A percentile compares a stretch with the other conserved stretches of the same genome.
Evolutionary conservation across 2,888 invertebrate species (phyloP).

Genomic region (Hybos culiciformis): DNA sequence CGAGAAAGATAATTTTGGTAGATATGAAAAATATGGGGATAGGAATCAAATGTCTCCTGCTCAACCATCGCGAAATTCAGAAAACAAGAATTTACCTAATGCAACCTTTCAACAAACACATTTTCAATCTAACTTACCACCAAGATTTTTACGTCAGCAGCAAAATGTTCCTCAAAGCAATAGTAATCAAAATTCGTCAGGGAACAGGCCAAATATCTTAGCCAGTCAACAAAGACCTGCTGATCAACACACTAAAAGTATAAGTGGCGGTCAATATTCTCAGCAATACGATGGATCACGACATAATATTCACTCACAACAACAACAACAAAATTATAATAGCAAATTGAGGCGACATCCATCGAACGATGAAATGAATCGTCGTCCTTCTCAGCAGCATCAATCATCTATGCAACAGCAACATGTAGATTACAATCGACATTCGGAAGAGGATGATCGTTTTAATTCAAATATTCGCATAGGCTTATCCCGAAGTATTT

Average conservation of each 20-base stretch:
- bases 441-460: slow-evolving; percentile 21
- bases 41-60: slow-evolving; percentile 10
- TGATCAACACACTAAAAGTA: neutral
- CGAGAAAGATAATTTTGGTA: slow-evolving; percentile 16
- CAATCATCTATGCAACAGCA: neutral
- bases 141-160: slow-evolving; percentile 70
- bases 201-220: slow-evolving; percentile 11
- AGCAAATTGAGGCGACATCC: slow-evolving; percentile 14
- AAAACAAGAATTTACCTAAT: slow-evolving; percentile 21
- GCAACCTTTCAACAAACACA: slow-evolving; percentile 19
- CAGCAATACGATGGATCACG: slow-evolving; percentile 23
- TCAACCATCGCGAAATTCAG: slow-evolving; percentile 17
- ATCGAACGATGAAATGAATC: slow-evolving; percentile 14
- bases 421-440: neutral
- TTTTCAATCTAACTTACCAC: slow-evolving; percentile 73
- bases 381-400: slow-evolving; percentile 5
- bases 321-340: slow-evolving; percentile 12
- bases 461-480: slow-evolving; percentile 12
- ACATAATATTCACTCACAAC: slow-evolving; percentile 17
- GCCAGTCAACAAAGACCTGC: slow-evolving; percentile 9
- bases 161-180: slow-evolving; percentile 23
- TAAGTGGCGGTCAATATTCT: slow-evolving; percentile 12
- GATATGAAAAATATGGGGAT: slow-evolving; percentile 15
- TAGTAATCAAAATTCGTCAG: slow-evolving; percentile 12
- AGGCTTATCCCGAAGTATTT: slow-evolving; percentile 27